phyloP scores from a whole-genome alignment of 2,113 vertebrate genomes.

The Myanophis thanlyinensis region DNA sequence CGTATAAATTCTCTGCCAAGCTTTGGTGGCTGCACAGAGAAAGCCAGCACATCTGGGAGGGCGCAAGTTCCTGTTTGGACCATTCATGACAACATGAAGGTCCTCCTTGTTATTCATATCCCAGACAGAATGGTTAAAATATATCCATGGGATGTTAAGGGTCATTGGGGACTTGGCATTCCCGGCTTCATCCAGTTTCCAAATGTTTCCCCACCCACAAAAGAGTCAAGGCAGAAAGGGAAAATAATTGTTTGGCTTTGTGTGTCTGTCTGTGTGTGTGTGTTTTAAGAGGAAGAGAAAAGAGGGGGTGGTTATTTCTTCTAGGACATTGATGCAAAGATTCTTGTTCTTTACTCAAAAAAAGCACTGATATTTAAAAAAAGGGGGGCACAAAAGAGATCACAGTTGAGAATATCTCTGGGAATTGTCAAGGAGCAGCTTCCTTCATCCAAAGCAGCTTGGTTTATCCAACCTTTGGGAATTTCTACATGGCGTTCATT shows the following conservation, averaged over 20 bases:
- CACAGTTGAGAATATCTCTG: neutral
- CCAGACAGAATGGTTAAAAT: slow-evolving; percentile 20
- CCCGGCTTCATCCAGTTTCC: neutral
- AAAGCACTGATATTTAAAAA: neutral
- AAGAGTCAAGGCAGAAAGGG: rapidly evolving
- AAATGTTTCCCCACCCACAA: slow-evolving; percentile 8
- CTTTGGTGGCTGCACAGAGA: neutral
- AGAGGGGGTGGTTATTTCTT: neutral
- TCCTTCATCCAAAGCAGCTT: neutral
- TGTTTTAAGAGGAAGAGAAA: neutral
- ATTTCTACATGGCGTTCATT: neutral
- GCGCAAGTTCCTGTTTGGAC: neutral
- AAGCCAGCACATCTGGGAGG: neutral
- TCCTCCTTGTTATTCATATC: neutral
- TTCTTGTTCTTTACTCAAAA: neutral
- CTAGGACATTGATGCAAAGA: slow-evolving; percentile 6
- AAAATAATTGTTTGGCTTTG: neutral
- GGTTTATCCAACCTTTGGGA: neutral
- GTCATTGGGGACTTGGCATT: neutral
- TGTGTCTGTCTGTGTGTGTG: neutral
- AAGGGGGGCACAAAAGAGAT: neutral
- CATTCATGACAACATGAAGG: neutral
- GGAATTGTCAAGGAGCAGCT: neutral
- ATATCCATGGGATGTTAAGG: neutral
- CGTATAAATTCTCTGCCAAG: neutral